phyloP scores from a whole-genome alignment of 2,113 vertebrate genomes.

The Anolis sagrei region DNA sequence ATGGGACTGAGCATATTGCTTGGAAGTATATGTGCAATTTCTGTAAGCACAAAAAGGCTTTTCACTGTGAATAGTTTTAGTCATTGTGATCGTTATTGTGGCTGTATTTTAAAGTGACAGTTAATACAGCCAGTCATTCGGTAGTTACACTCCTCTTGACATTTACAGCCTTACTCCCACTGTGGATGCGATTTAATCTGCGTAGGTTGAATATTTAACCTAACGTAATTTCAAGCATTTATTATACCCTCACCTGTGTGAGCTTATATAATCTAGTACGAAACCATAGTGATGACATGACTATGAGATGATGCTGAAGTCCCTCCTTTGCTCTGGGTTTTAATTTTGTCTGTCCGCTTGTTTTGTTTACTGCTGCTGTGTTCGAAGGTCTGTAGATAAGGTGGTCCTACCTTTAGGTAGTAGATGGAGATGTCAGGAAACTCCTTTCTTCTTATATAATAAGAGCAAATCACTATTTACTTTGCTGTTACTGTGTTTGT shows the following conservation, averaged over 20 bases:
- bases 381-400: too few relatives aligned
- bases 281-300: background rate
- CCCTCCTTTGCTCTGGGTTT: background rate
- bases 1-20: too few relatives aligned
- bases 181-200: background rate
- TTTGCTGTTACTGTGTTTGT: too few relatives aligned
- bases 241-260: background rate
- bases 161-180: background rate
- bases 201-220: background rate
- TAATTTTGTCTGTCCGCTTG: too few relatives aligned
- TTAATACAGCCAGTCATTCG: background rate
- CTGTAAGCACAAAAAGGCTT: background rate
- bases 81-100: background rate
- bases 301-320: background rate
- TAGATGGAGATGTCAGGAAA: too few relatives aligned
- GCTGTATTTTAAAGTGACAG: background rate
- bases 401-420: too few relatives aligned
- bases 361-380: too few relatives aligned
- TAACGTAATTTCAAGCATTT: background rate
- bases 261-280: background rate
- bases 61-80: background rate
- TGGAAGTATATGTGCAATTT: background rate
- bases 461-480: too few relatives aligned
- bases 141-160: background rate
- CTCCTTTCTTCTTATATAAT: too few relatives aligned